Percentiles rank a stretch among this genome's conserved stretches.
phyloP scores from a whole-genome alignment of 2,888 invertebrate species.

The Formica aserva region DNA sequence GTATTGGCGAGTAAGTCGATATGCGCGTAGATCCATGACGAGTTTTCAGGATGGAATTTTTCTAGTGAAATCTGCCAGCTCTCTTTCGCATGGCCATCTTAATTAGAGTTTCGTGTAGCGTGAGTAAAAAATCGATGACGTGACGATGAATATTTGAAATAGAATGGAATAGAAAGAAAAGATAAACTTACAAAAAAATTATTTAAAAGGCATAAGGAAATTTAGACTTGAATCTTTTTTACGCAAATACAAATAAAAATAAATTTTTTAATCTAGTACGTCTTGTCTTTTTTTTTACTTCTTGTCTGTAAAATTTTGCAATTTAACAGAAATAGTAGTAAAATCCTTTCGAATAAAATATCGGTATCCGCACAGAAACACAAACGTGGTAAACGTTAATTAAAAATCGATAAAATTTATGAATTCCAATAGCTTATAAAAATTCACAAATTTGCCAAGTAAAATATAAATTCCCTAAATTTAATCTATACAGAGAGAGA shows the following conservation, averaged over 20 bases:
- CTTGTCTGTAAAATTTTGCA: neutral
- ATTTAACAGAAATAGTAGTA: neutral
- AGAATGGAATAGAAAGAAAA: neutral
- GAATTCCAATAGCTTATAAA: neutral
- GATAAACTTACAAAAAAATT: neutral
- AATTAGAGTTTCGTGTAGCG: constrained; percentile 5
- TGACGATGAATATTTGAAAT: neutral
- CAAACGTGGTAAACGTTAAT: neutral
- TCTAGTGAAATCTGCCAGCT: constrained; percentile 21
- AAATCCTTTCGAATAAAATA: neutral
- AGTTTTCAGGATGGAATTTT: constrained; percentile 35
- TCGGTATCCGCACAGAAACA: neutral
- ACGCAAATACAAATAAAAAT: neutral
- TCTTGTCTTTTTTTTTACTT: neutral
- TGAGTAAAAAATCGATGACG: neutral
- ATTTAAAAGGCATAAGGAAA: neutral
- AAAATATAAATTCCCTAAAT: neutral
- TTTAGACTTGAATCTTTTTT: neutral
- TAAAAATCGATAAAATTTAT: neutral
- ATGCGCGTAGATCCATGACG: constrained; percentile 34
- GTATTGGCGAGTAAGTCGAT: constrained; percentile 62
- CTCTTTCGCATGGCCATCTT: constrained; percentile 15
- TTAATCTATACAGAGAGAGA: neutral
- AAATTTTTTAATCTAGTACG: neutral
- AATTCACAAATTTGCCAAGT: neutral